phyloP scores from a whole-genome alignment of 1,140 invertebrate species.

The Temnothorax longispinosus region DNA sequence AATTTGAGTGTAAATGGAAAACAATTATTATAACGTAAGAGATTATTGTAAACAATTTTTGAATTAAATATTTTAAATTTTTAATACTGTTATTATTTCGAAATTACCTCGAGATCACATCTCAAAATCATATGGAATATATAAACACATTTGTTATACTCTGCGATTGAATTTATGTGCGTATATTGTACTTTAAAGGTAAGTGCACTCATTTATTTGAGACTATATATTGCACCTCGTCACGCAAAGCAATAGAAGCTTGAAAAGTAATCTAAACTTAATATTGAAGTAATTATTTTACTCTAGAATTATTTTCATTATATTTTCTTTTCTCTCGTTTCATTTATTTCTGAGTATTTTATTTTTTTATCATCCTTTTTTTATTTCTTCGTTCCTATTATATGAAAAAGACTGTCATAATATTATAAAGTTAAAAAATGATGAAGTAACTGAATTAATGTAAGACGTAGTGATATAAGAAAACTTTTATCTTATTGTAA shows the following conservation, averaged over 20 bases:
- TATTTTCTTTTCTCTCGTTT: too few relatives aligned
- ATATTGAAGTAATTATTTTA: not conserved
- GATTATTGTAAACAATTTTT: slow-evolving; percentile 20
- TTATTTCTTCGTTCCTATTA: not conserved
- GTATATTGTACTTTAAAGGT: not conserved
- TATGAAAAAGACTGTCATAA: not conserved
- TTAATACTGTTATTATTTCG: not conserved
- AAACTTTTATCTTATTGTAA: too few relatives aligned
- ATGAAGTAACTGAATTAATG: not conserved
- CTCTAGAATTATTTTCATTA: not conserved
- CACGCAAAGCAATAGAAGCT: not conserved
- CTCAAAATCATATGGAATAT: too few relatives aligned
- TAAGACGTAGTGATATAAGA: not conserved
- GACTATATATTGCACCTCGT: not conserved
- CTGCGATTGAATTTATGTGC: not conserved
- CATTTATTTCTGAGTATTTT: not conserved
- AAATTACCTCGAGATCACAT: not conserved
- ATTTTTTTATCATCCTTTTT: not conserved
- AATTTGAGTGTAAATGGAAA: too few relatives aligned
- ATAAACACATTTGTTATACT: not conserved
- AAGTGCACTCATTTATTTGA: not conserved
- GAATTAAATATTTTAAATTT: slow-evolving; percentile 14
- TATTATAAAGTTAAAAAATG: not conserved
- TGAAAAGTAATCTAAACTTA: not conserved
- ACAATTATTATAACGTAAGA: not conserved